Conservation (phyloP, 92 coral and sea anemone species). For the Metridium senile region DNA sequence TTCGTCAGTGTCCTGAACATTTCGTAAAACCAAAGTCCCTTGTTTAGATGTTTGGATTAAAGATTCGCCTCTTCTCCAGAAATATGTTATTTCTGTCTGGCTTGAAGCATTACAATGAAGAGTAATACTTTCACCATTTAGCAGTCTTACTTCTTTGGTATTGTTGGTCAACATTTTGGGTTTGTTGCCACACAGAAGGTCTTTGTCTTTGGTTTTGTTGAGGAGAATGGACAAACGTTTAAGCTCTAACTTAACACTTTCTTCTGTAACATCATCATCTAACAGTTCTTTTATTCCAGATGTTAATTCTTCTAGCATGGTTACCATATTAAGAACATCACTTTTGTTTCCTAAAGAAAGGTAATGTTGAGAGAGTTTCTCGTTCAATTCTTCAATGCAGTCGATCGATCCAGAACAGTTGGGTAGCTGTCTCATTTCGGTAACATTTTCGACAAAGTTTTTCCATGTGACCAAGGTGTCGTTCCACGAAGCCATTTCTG, state of each 20-base stretch:
- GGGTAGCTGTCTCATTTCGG: constrained; percentile 33
- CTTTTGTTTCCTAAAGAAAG: background rate
- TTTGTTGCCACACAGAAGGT: constrained; percentile 34
- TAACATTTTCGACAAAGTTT: constrained; percentile 28
- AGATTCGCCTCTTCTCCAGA: constrained; percentile 36
- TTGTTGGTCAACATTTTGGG: constrained; percentile 24
- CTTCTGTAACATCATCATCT: constrained; percentile 10
- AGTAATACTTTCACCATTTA: constrained; percentile 28
- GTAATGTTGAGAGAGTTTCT: constrained; percentile 37
- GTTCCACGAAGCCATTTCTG: constrained; percentile 38
- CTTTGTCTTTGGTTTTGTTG: constrained; percentile 32
- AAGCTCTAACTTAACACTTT: constrained; percentile 19
- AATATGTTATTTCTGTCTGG: constrained; percentile 24
- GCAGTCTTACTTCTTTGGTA: constrained; percentile 4
- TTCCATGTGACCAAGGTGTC: constrained; percentile 49
- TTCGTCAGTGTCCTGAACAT: constrained; percentile 6
- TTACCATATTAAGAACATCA: constrained; percentile 19
- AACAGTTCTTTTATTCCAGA: constrained; percentile 13
- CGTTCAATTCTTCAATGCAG: constrained; percentile 40
- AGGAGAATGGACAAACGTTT: constrained; percentile 17
- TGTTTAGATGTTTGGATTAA: constrained; percentile 17
- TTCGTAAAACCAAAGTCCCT: constrained; percentile 34
- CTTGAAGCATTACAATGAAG: constrained; percentile 40
- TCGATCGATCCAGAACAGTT: constrained; percentile 45
- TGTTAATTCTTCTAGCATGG: constrained; percentile 8